Conservation (phyloP, 2,888 invertebrate species). For the Endomychus coccineus region DNA sequence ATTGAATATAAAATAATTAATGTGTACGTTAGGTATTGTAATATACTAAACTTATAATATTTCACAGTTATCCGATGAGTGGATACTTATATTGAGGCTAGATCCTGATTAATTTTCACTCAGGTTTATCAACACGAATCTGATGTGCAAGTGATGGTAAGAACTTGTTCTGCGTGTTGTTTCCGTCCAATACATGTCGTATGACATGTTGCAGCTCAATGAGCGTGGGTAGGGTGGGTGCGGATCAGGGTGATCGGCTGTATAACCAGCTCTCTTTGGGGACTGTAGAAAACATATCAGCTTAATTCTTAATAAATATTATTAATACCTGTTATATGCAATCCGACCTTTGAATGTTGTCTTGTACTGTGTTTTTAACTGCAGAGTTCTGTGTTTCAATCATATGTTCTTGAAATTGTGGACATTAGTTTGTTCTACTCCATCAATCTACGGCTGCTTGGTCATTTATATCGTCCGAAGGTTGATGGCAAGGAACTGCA, state of each 20-base stretch:
- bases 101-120: no score
- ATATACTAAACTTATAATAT: no score
- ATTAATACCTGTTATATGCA: slow-evolving; percentile 48
- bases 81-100: no score
- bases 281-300: slow-evolving; percentile 64
- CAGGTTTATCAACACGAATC: no score
- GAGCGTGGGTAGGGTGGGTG: slow-evolving; percentile 44
- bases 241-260: slow-evolving; percentile 41
- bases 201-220: slow-evolving; percentile 41
- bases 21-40: no score
- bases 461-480: no score
- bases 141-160: slow-evolving; percentile 16
- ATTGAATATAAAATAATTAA: no score
- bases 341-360: slow-evolving; percentile 47
- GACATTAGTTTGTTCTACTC: slow-evolving; percentile 28
- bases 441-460: no score
- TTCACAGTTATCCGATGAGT: no score
- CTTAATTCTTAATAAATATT: slow-evolving; percentile 50
- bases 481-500: slow-evolving; percentile 13
- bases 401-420: slow-evolving; percentile 38
- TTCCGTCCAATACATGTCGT: slow-evolving; percentile 46
- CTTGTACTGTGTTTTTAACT: slow-evolving; percentile 38
- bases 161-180: slow-evolving; percentile 40
- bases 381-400: no score
- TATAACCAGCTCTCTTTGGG: slow-evolving; percentile 48